phyloP scores from a whole-genome alignment of 2,113 vertebrate species.

The Craseonycteris thonglongyai region DNA sequence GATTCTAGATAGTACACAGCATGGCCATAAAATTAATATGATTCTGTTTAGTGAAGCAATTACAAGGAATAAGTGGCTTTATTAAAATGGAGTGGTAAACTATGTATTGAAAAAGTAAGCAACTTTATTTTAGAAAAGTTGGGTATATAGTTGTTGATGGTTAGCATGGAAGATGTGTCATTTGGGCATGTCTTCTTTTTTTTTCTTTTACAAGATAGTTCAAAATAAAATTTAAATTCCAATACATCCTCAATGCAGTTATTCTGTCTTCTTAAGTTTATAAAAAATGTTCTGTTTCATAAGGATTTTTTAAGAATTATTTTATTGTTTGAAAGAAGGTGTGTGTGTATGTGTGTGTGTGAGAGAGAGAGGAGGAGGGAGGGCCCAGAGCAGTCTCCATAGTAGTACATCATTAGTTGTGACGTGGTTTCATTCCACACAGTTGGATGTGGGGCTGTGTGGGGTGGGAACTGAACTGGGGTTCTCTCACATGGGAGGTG shows the following conservation, averaged over 20 bases:
- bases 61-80: neutral
- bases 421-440: no score
- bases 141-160: neutral
- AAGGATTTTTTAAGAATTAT: no score
- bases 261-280: neutral
- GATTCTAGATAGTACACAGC: constrained; percentile 24
- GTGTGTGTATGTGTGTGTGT: no score
- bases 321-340: no score
- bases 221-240: neutral
- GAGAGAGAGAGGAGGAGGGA: no score
- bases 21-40: constrained; percentile 3
- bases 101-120: neutral
- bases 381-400: no score
- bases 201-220: neutral
- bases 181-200: neutral
- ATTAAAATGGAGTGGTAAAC: neutral
- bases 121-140: neutral
- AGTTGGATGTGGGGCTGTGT: no score
- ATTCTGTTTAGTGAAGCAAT: neutral
- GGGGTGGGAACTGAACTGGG: no score
- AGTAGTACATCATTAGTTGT: no score
- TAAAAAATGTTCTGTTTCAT: neutral
- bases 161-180: neutral
- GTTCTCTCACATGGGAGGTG: no score
- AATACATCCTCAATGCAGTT: neutral